Conservation (phyloP, 2,888 invertebrate species). For the Perizoma affinitatum region DNA sequence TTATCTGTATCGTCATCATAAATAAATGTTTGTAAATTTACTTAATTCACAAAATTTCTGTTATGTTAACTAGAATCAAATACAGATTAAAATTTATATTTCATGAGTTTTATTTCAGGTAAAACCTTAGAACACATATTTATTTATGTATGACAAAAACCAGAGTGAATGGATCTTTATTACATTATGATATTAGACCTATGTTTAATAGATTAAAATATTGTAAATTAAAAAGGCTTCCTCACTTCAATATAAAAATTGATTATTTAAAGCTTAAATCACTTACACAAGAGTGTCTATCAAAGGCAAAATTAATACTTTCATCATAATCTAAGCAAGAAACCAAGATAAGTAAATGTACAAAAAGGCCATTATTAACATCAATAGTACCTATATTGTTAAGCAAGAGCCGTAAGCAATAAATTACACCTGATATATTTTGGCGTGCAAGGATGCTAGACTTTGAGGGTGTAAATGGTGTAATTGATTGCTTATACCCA, state of each 20-base stretch:
- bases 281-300: conserved; percentile 24
- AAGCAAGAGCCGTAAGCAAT: too few relatives aligned
- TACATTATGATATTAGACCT: too few relatives aligned
- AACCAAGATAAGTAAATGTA: not conserved
- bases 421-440: too few relatives aligned
- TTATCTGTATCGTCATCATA: not conserved
- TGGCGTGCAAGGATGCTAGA: too few relatives aligned
- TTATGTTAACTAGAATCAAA: conserved; percentile 8
- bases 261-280: conserved; percentile 32
- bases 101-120: conserved; percentile 9
- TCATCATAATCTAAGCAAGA: not conserved
- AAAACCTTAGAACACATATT: too few relatives aligned
- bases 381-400: not conserved
- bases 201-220: too few relatives aligned
- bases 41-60: conserved; percentile 6
- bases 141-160: too few relatives aligned
- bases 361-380: not conserved
- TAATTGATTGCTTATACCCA: too few relatives aligned
- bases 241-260: conserved; percentile 13
- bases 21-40: not conserved
- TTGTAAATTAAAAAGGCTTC: conserved; percentile 16
- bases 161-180: too few relatives aligned
- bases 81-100: conserved; percentile 1
- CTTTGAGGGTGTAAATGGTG: too few relatives aligned
- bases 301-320: conserved; percentile 26